Conservation (phyloP, 2,797 vertebrate genomes). For the Halcyon leucocephala region DNA sequence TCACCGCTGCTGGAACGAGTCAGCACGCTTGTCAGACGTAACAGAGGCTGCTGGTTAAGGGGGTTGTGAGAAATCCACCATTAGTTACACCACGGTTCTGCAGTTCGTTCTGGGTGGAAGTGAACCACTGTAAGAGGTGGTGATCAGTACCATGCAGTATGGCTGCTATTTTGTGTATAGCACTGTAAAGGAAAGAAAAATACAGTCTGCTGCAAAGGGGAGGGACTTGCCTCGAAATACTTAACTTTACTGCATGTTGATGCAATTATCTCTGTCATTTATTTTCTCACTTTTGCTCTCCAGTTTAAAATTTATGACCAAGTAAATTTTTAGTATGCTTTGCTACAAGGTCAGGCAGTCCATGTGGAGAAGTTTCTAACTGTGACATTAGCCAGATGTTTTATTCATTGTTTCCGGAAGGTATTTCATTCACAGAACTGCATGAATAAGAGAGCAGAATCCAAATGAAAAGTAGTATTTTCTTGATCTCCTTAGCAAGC, state of each 20-base stretch:
- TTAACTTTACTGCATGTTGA: neutral
- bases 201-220: neutral
- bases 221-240: neutral
- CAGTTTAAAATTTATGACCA: neutral
- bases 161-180: neutral
- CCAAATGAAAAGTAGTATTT: neutral
- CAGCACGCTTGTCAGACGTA: neutral
- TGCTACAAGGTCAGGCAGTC: neutral
- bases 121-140: neutral
- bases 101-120: neutral
- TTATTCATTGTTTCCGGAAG: neutral
- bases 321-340: neutral
- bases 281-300: neutral
- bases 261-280: neutral
- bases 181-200: neutral
- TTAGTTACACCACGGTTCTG: neutral
- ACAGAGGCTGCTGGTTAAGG: neutral
- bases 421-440: neutral
- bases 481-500: neutral
- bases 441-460: neutral
- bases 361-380: neutral
- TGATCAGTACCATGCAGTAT: neutral
- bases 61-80: neutral
- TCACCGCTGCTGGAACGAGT: constrained; percentile 17
- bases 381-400: neutral